phyloP scores from a whole-genome alignment of 2,113 vertebrate genomes.

The Cyprinodon tularosa region DNA sequence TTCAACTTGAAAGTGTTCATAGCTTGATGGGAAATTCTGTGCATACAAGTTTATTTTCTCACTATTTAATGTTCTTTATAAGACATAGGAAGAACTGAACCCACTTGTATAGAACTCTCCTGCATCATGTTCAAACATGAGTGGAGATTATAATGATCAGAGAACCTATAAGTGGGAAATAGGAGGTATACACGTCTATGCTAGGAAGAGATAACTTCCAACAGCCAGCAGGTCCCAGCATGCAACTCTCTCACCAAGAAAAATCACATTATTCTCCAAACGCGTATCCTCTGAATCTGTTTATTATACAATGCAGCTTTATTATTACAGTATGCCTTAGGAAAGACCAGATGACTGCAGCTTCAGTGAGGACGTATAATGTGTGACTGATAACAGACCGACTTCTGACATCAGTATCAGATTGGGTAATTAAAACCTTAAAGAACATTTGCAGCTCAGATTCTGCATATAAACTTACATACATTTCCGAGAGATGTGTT shows the following conservation, averaged over 20 bases:
- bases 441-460: too few species aligned
- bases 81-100: background rate
- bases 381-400: too few species aligned
- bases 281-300: background rate
- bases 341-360: background rate
- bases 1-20: background rate
- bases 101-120: background rate
- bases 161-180: background rate
- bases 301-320: background rate
- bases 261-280: background rate
- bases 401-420: too few species aligned
- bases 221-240: conserved; percentile 1
- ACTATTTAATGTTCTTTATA: too few species aligned
- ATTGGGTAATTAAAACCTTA: too few species aligned
- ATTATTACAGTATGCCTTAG: background rate
- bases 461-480: too few species aligned
- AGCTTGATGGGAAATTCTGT: background rate
- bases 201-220: background rate
- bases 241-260: background rate
- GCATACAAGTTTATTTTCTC: background rate
- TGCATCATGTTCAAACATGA: background rate
- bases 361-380: background rate
- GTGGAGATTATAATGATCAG: background rate
- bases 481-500: too few species aligned
- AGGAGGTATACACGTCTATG: background rate